Base-by-base conservation (phyloP, 2,113 vertebrate genomes). In the Osmerus eperlanus region DNA sequence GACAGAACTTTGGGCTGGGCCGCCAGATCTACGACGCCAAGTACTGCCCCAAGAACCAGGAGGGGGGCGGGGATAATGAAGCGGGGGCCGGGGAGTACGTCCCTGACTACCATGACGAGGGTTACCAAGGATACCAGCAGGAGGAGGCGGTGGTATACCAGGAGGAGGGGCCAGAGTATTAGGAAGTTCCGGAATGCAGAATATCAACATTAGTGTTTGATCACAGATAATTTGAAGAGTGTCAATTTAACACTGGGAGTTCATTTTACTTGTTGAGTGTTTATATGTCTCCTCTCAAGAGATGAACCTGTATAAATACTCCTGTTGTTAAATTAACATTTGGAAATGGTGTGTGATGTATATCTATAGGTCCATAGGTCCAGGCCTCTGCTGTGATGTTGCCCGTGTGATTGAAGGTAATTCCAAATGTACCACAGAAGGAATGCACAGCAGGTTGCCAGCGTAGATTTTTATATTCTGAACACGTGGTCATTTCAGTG, bases 11-110 rank as follows among this genome's bases (percentile, higher is more conserved):
- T 0, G 96, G 97, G 18, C 85, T 97, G n/a, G 93, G 94, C 1
- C 93, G 96, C n/a, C 97, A 98, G 90, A 97, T 99, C 83, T 99
- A 93, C 0, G 94, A 99, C 74, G 91, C 95, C 82, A 99, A 98
- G 76, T 98, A 99, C 87, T 99, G 96, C 84, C 93, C 95, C 0
- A 92, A 92, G 72, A 83, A 87, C 79, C 74, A 78, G 52, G 68
- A 91, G 15, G 79, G 75, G 0, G 87, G 92, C 41, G 60, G 81
- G 8, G 84, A 79, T 0, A 85, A 89, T 1, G 89, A 86, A 12
- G 84, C 81, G 0, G 79, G 77, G 1, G 32, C 59, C 54, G 62
- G 55, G 0, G 81, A 81, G 3, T 89, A 71, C 75, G 61, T 79
- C 68, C 88, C 80, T 1, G 91, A 91, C 21, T 91, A 84, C 81